Conservation (phyloP, 2,797 vertebrate species). For the Eutrigla gurnardus region DNA sequence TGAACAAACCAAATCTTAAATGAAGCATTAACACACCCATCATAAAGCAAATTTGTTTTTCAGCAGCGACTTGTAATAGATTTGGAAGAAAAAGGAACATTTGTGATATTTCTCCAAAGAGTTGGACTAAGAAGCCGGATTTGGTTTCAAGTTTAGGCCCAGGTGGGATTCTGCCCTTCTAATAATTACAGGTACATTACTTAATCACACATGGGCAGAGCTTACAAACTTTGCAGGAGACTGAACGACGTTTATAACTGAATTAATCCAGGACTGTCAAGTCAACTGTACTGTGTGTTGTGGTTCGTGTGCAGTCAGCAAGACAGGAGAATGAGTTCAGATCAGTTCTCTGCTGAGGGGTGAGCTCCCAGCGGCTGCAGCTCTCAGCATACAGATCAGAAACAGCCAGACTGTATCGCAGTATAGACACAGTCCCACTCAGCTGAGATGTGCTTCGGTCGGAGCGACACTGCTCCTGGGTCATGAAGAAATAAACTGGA, state of each 20-base stretch:
- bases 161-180: too few relatives aligned
- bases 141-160: too few relatives aligned
- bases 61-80: too few relatives aligned
- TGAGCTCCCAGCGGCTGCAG: constrained; percentile 15
- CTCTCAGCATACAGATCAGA: constrained; percentile 38
- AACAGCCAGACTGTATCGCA: constrained; percentile 10
- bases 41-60: too few relatives aligned
- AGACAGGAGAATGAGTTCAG: constrained; percentile 8
- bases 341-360: neutral
- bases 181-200: too few relatives aligned
- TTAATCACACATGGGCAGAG: too few relatives aligned
- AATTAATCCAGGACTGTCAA: neutral
- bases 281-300: neutral
- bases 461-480: constrained; percentile 7
- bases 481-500: constrained; percentile 3
- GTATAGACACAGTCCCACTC: constrained; percentile 16
- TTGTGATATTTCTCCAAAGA: too few relatives aligned
- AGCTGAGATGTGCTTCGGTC: constrained; percentile 27
- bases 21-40: too few relatives aligned
- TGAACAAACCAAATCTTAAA: too few relatives aligned
- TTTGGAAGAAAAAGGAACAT: too few relatives aligned
- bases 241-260: neutral
- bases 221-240: neutral
- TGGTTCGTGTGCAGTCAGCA: neutral
- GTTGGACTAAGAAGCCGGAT: too few relatives aligned